Base-by-base conservation (phyloP, 64 coral and sea anemone genomes). In the Stichodactyla mertensii region DNA sequence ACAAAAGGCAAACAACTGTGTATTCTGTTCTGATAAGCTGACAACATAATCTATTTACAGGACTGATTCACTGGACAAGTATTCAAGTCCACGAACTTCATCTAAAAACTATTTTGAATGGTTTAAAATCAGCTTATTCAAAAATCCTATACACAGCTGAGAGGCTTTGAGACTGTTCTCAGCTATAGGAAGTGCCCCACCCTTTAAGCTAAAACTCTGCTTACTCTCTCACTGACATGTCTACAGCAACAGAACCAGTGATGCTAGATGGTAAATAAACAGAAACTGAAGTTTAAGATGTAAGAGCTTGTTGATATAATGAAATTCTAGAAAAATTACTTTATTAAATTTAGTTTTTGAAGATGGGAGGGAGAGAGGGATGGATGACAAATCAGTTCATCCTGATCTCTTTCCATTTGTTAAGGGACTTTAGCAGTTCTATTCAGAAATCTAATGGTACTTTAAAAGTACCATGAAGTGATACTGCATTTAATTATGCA, bases 181-280 rank as follows among this genome's bases (percentile, higher is more conserved):
- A 74, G 69, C 69, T 27, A 27, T 74, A 74, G 69, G 69, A 74
- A 74, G 36, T 74, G 69, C 24, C 69, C 69, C 69, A 74, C 69
- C 69, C 69, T 10, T 26, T 5, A 1, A 74, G 12, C 69, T 74
- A 23, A 74, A 26, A 12, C 6, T 23, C 12, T 27, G 69, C 69
- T 74, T 12, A 74, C 10, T 26, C 69, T 31, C 10, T 31, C 69
- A 27, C 24, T 36, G 24, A 74, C 12, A 27, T 36, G 24, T 36
- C 24, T 28, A 74, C 69, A 27, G 69, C 12, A n/a, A 22, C 10
- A 22, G 22, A 66, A 66, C 19, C 22, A 66, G 7, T n/a, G 19
- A 66, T 66, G 3, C 36, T 45, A 45, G 36, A 45, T 45, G 36
- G 36, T 45, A 45, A 45, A 45, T 45, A 45, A 45, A 45, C 36